phyloP scores from a whole-genome alignment of 2,113 vertebrate species.

The Rhinopomastus cyanomelas region DNA sequence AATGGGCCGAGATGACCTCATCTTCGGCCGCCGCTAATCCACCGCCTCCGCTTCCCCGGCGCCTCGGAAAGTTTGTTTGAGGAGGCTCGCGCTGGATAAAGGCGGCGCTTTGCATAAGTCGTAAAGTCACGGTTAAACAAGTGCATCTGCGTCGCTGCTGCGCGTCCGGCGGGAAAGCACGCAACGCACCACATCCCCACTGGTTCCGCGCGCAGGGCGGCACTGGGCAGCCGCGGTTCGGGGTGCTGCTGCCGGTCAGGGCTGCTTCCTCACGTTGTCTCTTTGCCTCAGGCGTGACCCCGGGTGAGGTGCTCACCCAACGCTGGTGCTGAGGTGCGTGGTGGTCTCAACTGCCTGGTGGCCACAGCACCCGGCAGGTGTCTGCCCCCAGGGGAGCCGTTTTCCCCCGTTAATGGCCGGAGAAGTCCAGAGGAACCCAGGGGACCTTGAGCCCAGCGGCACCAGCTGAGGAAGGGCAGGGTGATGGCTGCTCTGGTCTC shows the following conservation, averaged over 20 bases:
- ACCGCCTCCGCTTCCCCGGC: conserved; percentile 47
- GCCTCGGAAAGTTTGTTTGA: conserved; percentile 65
- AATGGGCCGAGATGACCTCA: conserved; percentile 54
- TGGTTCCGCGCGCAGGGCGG: no score
- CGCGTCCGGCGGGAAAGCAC: no score
- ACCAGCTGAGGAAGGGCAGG: no score
- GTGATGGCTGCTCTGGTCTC: accelerated
- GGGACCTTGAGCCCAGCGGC: no score
- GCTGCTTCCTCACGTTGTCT: no score
- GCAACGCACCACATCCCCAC: no score
- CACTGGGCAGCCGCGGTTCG: no score
- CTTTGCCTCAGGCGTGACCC: no score
- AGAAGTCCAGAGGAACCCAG: background rate
- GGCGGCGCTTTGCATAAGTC: conserved; percentile 50
- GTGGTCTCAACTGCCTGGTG: background rate
- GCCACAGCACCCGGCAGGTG: accelerated
- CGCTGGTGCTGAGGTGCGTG: background rate
- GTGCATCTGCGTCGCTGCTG: conserved; percentile 17
- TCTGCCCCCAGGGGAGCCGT: accelerated
- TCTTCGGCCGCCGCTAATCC: conserved; percentile 55
- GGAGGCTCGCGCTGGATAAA: conserved; percentile 55
- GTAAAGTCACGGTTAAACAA: conserved; percentile 62
- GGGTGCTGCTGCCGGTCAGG: no score
- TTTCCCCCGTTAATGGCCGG: background rate
- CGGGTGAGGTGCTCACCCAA: no score